Base-by-base conservation (phyloP, 2,113 vertebrate genomes). In the Pycnonotus jocosus region DNA sequence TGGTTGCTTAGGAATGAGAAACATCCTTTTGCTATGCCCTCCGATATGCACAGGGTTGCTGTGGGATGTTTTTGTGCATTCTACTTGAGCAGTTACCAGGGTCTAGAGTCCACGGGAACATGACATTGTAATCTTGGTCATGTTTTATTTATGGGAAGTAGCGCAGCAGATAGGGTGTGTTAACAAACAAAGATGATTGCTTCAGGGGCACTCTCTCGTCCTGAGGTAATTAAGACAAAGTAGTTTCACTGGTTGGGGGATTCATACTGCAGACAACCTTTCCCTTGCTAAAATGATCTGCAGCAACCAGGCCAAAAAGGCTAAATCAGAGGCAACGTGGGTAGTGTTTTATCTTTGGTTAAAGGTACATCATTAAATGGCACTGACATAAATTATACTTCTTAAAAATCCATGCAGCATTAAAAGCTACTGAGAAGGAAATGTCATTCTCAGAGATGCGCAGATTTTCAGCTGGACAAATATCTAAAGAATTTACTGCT, bases 131-230 rank as follows among this genome's bases (percentile, higher is more conserved):
- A 98, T 98, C 97, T 98, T 94, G 50, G 98, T 97, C 96, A 98
- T 98, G 98, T 99, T 98, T 98, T 98, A 98, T 98, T 98, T 98
- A 99, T 98, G 97, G 97, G 51, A 95, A 97, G 96, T 81, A 93
- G 97, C 56, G 84, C 93, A 88, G 94, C 96, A 97, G 97, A 98
- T 97, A 98, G 98, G 98, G 97, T 98, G 98, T 98, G 98, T 98
- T 98, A 98, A 98, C 98, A 98, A 98, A 98, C 98, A 98, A 98
- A 98, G 98, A 98, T 98, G 98, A 99, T 98, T 98, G 98, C 98
- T 98, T 98, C 96, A 96, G 98, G 98, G 98, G 97, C 98, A 95
- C 97, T 96, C 89, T 97, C 97, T 98, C 92, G 56, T 98, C 98
- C 98, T 97, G 97, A 98, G 98, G 98, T 98, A 98, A 98, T 99